Conservation (phyloP, 2,888 invertebrate genomes). For the Lochmaea capreae region DNA sequence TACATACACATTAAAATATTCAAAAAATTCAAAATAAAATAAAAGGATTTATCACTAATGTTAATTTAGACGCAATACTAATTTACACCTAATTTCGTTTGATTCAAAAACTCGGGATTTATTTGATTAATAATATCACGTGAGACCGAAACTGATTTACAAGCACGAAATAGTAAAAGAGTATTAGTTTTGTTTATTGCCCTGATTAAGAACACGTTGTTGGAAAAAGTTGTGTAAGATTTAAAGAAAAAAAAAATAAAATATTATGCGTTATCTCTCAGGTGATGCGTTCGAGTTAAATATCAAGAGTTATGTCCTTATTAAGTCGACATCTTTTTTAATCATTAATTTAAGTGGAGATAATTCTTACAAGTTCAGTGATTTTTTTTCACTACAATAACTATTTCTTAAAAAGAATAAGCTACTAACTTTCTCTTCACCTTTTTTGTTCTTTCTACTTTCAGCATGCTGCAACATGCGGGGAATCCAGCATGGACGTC, state of each 20-base stretch:
- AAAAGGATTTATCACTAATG: not conserved
- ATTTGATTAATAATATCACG: slow-evolving; percentile 27
- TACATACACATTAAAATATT: not conserved
- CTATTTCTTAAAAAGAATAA: not conserved
- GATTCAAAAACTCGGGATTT: slow-evolving; percentile 13
- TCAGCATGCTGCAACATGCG: not conserved
- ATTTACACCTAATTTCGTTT: slow-evolving; percentile 9
- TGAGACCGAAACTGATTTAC: slow-evolving; percentile 23
- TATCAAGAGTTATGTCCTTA: slow-evolving; percentile 22
- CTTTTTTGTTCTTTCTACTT: too few relatives aligned
- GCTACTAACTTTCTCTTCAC: not conserved
- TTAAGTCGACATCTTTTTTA: slow-evolving; percentile 14
- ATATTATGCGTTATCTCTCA: slow-evolving; percentile 21
- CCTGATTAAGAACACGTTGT: slow-evolving; percentile 24
- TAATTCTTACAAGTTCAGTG: not conserved
- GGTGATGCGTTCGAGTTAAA: slow-evolving; percentile 21
- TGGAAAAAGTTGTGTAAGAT: slow-evolving; percentile 24
- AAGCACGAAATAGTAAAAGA: slow-evolving; percentile 23
- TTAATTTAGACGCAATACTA: slow-evolving; percentile 5
- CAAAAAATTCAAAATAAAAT: not conserved
- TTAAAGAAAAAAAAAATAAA: slow-evolving; percentile 9
- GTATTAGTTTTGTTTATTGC: slow-evolving; percentile 32
- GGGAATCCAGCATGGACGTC: too few relatives aligned
- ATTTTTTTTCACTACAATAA: not conserved
- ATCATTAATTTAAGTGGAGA: slow-evolving; percentile 19